Evolutionary conservation across 1,140 invertebrate genomes (phyloP).

Genomic region (Drosophila nasuta): DNA sequence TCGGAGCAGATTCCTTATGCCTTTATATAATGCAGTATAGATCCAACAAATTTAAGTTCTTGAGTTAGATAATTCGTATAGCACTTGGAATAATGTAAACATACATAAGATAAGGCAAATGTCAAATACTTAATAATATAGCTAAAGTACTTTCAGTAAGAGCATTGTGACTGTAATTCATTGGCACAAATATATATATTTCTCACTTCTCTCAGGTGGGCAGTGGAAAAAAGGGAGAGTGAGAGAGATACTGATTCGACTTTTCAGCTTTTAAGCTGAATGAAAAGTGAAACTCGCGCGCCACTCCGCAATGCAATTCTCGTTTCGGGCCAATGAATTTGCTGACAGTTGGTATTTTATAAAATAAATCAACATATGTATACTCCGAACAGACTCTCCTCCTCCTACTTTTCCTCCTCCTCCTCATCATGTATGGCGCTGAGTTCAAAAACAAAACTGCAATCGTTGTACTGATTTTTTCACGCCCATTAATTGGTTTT

Average conservation of each 20-base stretch:
- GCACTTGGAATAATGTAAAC: too few relatives aligned
- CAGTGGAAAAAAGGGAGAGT: background rate
- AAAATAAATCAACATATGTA: conserved; percentile 79
- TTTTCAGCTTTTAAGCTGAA: conserved; percentile 42
- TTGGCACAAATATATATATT: conserved; percentile 3
- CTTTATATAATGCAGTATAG: too few relatives aligned
- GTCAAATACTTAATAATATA: background rate
- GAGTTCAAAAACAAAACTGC: conserved; percentile 66
- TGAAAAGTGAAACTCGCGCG: conserved; percentile 78
- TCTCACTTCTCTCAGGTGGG: background rate
- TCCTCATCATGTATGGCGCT: conserved; percentile 10
- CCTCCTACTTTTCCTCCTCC: too few relatives aligned
- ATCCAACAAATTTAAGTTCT: too few relatives aligned
- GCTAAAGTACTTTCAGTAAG: background rate
- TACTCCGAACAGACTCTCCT: background rate
- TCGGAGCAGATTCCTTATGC: too few relatives aligned
- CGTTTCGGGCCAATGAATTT: conserved; percentile 74
- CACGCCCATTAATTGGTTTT: conserved; percentile 83
- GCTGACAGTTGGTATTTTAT: conserved; percentile 79
- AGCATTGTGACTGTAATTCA: conserved; percentile 12
- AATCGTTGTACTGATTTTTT: conserved; percentile 70
- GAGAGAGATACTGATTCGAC: background rate
- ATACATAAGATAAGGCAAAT: too few relatives aligned
- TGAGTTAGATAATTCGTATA: too few relatives aligned
- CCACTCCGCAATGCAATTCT: conserved; percentile 56